These are phyloP conservation scores for Tympanoctomys barrerae DNA, from an alignment of 2,797 vertebrate species.

Conservation along the genomic window DNA sequence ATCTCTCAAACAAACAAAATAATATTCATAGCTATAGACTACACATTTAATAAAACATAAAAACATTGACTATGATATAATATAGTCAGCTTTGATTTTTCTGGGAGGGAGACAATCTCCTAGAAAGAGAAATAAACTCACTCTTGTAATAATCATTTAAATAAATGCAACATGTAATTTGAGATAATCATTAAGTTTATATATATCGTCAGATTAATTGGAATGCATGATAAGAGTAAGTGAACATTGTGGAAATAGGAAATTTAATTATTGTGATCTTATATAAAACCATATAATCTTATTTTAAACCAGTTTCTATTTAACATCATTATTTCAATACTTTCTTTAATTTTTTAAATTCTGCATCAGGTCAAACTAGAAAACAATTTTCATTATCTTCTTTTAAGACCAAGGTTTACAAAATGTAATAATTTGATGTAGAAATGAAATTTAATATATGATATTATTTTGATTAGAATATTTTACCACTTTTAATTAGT, in stretches of 20 bases:
- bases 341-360: neutral
- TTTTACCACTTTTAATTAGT: conserved; percentile 27
- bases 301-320: neutral
- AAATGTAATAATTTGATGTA: neutral
- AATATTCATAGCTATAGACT: too few species aligned
- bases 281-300: neutral
- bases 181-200: neutral
- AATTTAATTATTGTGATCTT: neutral
- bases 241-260: neutral
- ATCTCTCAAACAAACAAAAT: too few species aligned
- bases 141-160: neutral
- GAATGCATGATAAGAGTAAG: neutral
- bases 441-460: neutral
- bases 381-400: neutral
- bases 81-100: neutral
- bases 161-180: neutral
- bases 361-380: neutral
- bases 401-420: neutral
- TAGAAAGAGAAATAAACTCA: neutral
- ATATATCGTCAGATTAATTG: neutral
- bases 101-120: neutral
- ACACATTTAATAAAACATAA: too few species aligned
- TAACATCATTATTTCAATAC: neutral
- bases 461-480: neutral
- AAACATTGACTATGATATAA: neutral